Evolutionary conservation across 23 tunicate genomes (phyloP).

Genomic region (Styela clava): DNA sequence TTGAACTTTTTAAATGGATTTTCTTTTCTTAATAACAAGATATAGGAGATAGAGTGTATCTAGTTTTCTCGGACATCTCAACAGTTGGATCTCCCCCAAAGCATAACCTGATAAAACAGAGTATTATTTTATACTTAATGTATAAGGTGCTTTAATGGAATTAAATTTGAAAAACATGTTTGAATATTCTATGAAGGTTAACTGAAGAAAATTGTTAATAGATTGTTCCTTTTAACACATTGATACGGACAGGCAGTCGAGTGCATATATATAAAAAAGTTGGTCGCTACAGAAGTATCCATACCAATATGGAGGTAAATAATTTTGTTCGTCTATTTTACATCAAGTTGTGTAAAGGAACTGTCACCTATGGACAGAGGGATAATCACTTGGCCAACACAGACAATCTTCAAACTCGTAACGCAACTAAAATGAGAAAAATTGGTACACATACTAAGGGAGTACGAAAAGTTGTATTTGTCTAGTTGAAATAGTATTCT

Average conservation of each 20-base stretch:
- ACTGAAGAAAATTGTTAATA: background rate
- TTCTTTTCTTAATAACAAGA: too few relatives aligned
- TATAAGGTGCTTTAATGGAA: background rate
- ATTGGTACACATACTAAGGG: background rate
- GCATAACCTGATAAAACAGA: background rate
- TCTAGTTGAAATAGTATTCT: background rate
- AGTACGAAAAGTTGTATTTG: background rate
- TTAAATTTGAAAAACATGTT: background rate
- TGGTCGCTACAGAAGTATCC: background rate
- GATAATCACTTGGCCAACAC: too few relatives aligned
- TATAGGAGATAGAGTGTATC: background rate
- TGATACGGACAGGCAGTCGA: too few relatives aligned
- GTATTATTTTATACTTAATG: too few relatives aligned
- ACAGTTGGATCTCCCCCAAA: constrained; percentile 9
- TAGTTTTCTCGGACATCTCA: background rate
- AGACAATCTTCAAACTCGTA: too few relatives aligned
- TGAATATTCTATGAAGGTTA: background rate
- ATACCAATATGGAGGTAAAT: too few relatives aligned
- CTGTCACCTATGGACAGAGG: too few relatives aligned
- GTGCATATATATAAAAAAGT: background rate
- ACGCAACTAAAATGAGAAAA: background rate
- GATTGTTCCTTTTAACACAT: background rate
- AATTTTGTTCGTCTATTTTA: too few relatives aligned
- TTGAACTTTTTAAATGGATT: too few relatives aligned
- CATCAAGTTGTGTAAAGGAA: too few relatives aligned